Conservation (phyloP, 2,113 vertebrate genomes). For the Ploceus nigricollis region DNA sequence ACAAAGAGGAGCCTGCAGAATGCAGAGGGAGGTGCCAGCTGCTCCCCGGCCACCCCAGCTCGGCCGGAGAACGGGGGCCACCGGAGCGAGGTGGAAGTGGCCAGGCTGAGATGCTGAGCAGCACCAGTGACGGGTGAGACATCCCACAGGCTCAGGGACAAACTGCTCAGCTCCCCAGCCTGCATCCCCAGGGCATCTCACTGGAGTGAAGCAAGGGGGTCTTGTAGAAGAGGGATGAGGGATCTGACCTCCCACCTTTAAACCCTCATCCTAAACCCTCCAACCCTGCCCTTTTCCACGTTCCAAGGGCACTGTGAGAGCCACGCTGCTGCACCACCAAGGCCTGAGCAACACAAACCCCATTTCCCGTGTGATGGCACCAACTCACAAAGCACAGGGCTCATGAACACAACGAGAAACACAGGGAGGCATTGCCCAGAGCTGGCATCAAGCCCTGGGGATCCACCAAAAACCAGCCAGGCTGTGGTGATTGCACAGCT, state of each 20-base stretch:
- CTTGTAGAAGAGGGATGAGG: not conserved
- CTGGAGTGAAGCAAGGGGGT: not conserved
- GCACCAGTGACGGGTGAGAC: fast-evolving
- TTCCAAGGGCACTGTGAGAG: not conserved
- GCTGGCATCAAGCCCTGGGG: not conserved
- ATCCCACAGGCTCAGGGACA: not conserved
- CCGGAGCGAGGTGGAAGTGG: fast-evolving
- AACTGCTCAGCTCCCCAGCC: not conserved
- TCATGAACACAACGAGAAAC: fast-evolving
- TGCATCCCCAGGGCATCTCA: not conserved
- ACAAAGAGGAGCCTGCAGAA: conserved; percentile 46
- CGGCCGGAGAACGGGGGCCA: not conserved
- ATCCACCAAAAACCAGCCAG: not conserved
- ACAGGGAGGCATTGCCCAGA: not conserved
- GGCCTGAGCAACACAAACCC: not conserved
- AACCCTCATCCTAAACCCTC: not conserved
- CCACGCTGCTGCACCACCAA: fast-evolving
- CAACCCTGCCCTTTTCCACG: not conserved
- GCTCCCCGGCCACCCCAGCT: not conserved
- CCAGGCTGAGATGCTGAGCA: not conserved
- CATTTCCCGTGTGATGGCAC: fast-evolving
- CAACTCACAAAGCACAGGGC: no score
- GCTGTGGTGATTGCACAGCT: not conserved
- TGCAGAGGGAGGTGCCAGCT: conserved; percentile 42
- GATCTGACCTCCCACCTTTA: not conserved